A percentile compares a stretch with the other conserved stretches of the same genome.
These are phyloP conservation scores for Drosophila basisetae DNA, from an alignment of 2,888 invertebrate genomes.

Conservation along the genomic window DNA sequence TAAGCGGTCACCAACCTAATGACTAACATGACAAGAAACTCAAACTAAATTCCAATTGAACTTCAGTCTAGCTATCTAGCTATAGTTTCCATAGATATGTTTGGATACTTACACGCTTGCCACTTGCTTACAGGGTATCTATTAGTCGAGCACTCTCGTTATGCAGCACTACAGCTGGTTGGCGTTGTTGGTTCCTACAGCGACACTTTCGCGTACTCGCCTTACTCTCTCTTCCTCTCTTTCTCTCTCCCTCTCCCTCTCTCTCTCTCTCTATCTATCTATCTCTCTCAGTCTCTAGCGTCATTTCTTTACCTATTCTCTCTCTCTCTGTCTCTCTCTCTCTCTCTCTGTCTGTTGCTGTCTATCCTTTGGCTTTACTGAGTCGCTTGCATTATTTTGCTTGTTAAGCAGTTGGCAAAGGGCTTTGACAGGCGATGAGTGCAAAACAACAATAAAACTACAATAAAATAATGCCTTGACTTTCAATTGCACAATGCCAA, in stretches of 20 bases:
- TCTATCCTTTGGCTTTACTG: background rate
- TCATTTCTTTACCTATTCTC: background rate
- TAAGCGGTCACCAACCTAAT: background rate
- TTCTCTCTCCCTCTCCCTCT: background rate
- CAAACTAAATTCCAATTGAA: background rate
- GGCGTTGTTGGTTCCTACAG: background rate
- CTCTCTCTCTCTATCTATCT: too few relatives aligned
- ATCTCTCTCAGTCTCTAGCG: background rate
- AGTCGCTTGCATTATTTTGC: constrained; percentile 70
- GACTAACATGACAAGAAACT: background rate
- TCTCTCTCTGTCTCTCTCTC: background rate
- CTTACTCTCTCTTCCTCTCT: background rate
- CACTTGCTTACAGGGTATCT: background rate
- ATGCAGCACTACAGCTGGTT: background rate
- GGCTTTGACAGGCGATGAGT: constrained; percentile 69
- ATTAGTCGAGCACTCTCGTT: background rate
- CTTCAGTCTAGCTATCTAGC: background rate
- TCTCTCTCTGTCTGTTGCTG: background rate
- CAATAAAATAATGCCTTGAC: constrained; percentile 71
- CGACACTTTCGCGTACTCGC: background rate
- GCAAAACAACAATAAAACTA: constrained; percentile 54
- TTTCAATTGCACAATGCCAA: constrained; percentile 74
- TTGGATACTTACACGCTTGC: background rate
- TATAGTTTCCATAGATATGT: background rate
- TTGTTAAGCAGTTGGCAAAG: constrained; percentile 71